Conservation (phyloP, 2,888 invertebrate genomes). For the Drosophila macrospina region DNA sequence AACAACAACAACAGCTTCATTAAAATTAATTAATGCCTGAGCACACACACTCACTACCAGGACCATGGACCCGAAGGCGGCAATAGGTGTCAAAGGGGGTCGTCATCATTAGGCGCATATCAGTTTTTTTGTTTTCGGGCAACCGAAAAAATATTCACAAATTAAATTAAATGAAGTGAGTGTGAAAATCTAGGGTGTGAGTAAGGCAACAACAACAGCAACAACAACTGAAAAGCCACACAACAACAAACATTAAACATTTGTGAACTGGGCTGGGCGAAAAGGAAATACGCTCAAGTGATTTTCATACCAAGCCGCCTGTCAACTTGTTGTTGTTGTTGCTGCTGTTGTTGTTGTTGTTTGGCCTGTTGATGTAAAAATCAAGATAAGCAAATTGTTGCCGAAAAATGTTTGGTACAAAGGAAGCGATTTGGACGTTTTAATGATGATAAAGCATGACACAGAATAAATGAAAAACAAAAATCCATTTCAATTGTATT, state of each 20-base stretch:
- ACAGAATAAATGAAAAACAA: constrained; percentile 73
- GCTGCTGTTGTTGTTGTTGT: constrained; percentile 33
- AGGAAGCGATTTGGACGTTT: constrained; percentile 79
- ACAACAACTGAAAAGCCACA: constrained; percentile 57
- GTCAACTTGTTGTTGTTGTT: constrained; percentile 45
- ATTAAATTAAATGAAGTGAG: constrained; percentile 81
- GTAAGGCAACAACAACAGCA: constrained; percentile 26
- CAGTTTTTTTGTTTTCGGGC: constrained; percentile 45
- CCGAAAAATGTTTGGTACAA: constrained; percentile 70
- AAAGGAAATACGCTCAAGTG: constrained; percentile 82
- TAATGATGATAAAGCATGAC: constrained; percentile 81
- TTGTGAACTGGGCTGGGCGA: constrained; percentile 47
- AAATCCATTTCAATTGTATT: constrained; percentile 62
- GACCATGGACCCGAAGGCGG: constrained; percentile 31
- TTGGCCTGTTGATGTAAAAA: constrained; percentile 67
- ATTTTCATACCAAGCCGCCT: constrained; percentile 64
- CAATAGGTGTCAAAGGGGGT: constrained; percentile 58
- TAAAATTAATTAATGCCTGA: constrained; percentile 82
- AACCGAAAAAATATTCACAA: constrained; percentile 73
- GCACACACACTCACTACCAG: constrained; percentile 65
- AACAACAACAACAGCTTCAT: constrained; percentile 77
- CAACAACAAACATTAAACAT: constrained; percentile 55
- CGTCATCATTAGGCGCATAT: constrained; percentile 71
- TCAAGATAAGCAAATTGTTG: constrained; percentile 81
- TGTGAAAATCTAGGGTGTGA: constrained; percentile 68